phyloP scores from a whole-genome alignment of 1,140 invertebrate genomes.

The Drosophila funebris region DNA sequence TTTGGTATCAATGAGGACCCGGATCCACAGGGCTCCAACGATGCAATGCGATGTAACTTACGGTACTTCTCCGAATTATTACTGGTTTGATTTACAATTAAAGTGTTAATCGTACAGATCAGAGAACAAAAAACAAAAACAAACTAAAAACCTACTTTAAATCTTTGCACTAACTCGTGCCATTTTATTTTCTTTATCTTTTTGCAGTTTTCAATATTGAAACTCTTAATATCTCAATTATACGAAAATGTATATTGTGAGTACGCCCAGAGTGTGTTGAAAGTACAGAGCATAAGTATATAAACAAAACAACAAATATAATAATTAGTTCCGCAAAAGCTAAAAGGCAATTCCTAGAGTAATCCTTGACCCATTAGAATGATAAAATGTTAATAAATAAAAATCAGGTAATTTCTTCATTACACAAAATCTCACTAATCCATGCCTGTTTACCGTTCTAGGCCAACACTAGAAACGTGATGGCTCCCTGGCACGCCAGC shows the following conservation, averaged over 20 bases:
- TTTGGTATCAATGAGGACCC: constrained; percentile 10
- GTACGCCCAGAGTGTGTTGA: constrained; percentile 35
- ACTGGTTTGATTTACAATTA: constrained; percentile 17
- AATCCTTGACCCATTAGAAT: constrained; percentile 22
- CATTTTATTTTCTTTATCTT: constrained; percentile 75
- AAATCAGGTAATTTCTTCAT: constrained; percentile 67
- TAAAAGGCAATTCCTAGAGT: constrained; percentile 9
- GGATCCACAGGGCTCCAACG: constrained; percentile 37
- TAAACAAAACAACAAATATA: constrained; percentile 25
- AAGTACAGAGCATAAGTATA: constrained; percentile 60
- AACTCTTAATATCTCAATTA: constrained; percentile 58
- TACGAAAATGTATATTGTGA: constrained; percentile 19
- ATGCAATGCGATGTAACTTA: too few relatives aligned
- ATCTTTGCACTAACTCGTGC: constrained; percentile 70
- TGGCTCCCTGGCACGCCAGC: constrained; percentile 44
- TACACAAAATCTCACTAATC: constrained; percentile 73
- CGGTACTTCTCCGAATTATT: background rate
- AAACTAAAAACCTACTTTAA: constrained; percentile 30
- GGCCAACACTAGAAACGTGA: constrained; percentile 73
- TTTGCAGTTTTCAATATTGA: constrained; percentile 82
- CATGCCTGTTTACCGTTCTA: constrained; percentile 74
- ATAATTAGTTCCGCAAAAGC: constrained; percentile 46
- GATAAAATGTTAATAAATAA: constrained; percentile 12
- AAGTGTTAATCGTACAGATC: background rate
- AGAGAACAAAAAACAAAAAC: constrained; percentile 31